Evolutionary conservation across 1,140 invertebrate genomes (phyloP).

Genomic region (Orchestia grillus): DNA sequence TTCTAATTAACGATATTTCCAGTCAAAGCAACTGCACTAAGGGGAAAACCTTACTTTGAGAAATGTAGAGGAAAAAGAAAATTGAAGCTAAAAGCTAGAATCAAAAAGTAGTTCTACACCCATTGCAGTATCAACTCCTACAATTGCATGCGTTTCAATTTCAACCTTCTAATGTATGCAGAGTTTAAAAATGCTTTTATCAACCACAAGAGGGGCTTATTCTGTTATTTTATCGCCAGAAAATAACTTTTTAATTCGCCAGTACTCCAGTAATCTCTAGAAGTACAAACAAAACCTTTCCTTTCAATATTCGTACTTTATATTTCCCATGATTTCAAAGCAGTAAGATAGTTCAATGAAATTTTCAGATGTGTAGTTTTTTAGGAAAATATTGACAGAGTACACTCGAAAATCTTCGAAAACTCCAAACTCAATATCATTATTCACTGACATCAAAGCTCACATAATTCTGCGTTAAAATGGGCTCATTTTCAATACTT

Average conservation of each 20-base stretch:
- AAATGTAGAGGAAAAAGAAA: neutral
- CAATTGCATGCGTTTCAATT: neutral
- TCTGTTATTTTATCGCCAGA: neutral
- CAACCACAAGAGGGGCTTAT: neutral
- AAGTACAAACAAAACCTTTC: too few relatives aligned
- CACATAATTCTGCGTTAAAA: neutral
- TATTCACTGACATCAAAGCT: neutral
- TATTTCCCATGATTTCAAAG: too few relatives aligned
- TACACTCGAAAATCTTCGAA: neutral
- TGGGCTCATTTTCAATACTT: neutral
- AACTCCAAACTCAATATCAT: neutral
- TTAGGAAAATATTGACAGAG: too few relatives aligned
- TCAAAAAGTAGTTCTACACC: too few relatives aligned
- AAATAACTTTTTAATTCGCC: neutral
- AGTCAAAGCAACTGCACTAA: too few relatives aligned
- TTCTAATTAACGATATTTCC: too few relatives aligned
- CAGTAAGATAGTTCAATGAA: too few relatives aligned
- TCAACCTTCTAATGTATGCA: neutral
- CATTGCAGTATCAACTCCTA: neutral
- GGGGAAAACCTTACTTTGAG: too few relatives aligned
- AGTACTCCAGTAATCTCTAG: too few relatives aligned
- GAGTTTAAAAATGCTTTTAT: neutral
- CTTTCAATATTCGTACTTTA: too few relatives aligned
- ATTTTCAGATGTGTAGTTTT: too few relatives aligned
- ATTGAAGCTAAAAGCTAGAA: neutral